Conservation (phyloP, 1,140 invertebrate genomes). For the Frieseomelitta varia region DNA sequence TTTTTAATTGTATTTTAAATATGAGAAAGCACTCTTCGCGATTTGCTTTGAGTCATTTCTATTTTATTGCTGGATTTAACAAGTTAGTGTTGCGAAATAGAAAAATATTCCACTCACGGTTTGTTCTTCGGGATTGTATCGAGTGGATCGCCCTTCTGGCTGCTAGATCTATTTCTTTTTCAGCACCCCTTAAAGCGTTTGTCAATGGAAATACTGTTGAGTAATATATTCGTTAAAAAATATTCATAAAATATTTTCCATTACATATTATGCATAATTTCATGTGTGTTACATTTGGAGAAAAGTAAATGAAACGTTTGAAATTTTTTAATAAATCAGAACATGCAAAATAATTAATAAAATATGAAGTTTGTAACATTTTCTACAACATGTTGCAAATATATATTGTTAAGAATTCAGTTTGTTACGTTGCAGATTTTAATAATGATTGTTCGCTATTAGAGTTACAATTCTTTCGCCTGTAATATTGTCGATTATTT, state of each 20-base stretch:
- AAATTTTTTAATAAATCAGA: background rate
- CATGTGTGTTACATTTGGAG: background rate
- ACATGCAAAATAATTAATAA: background rate
- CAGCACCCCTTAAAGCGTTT: background rate
- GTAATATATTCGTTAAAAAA: too few relatives aligned
- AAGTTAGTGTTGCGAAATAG: background rate
- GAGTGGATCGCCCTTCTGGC: background rate
- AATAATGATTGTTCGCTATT: background rate
- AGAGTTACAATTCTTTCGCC: background rate
- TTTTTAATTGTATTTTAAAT: background rate
- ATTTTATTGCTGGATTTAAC: background rate
- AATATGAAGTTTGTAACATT: background rate
- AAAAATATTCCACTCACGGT: background rate
- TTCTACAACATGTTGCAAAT: background rate
- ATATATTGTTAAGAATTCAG: background rate
- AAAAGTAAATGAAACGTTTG: background rate
- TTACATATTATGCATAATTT: too few relatives aligned
- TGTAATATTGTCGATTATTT: background rate
- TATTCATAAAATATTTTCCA: too few relatives aligned
- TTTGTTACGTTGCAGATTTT: background rate
- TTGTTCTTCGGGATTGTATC: background rate
- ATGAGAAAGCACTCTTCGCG: background rate
- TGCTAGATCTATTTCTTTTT: background rate
- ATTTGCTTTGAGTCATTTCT: background rate
- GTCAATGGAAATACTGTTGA: background rate